These are phyloP conservation scores for Bellardia pandia DNA, from an alignment of 2,888 invertebrate genomes.

Conservation along the genomic window DNA sequence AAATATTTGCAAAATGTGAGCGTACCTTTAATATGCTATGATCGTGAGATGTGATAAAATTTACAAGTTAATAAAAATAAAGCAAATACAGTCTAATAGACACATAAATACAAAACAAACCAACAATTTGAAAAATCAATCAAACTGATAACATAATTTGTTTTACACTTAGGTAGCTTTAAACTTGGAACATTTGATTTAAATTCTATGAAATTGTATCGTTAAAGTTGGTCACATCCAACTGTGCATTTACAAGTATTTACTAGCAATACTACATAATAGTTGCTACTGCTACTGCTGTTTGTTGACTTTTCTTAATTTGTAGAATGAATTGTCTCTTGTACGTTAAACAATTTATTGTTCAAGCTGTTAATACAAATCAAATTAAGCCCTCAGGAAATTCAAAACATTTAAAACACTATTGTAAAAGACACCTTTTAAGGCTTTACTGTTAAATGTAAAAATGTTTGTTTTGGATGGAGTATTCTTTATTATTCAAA, in stretches of 20 bases:
- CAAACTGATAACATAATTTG: too few species aligned
- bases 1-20: too few species aligned
- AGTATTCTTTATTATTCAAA: slow-evolving; percentile 9
- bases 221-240: background rate
- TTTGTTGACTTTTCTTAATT: background rate
- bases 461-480: background rate
- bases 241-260: background rate
- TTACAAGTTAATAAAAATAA: too few species aligned
- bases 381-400: background rate
- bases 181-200: too few species aligned
- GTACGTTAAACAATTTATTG: background rate
- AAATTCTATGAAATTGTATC: background rate
- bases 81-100: too few species aligned
- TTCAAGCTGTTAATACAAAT: background rate
- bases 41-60: too few species aligned
- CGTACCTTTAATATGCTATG: too few species aligned
- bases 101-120: too few species aligned
- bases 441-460: background rate
- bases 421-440: slow-evolving; percentile 18
- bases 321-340: slow-evolving; percentile 18
- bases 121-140: too few species aligned
- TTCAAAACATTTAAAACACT: background rate
- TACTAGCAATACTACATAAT: background rate
- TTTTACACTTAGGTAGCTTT: too few species aligned
- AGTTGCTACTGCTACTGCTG: background rate